A percentile compares a stretch with the other conserved stretches of the same genome.
phyloP scores from a whole-genome alignment of 30 jellyfish, hydroid and myxozoan genomes.

The Chironex yamaguchii region DNA sequence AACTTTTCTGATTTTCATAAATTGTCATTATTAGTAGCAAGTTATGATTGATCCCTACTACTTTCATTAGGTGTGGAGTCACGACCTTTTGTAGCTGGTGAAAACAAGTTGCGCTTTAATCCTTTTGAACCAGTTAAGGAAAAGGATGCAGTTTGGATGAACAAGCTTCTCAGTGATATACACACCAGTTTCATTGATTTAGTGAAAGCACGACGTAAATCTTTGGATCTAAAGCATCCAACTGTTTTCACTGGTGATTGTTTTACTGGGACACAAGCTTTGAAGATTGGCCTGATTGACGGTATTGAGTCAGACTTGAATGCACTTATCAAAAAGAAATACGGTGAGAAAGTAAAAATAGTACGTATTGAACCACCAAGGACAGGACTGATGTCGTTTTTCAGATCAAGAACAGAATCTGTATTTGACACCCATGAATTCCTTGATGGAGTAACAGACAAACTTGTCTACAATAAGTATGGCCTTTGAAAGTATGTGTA shows the following conservation, averaged over 20 bases:
- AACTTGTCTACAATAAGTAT: too few species aligned
- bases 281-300: constrained; percentile 79
- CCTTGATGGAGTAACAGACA: background rate
- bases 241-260: constrained; percentile 84
- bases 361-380: background rate
- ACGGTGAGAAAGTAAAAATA: constrained; percentile 63
- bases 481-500: too few species aligned
- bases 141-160: constrained; percentile 69
- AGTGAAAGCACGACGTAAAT: constrained; percentile 74
- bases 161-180: constrained; percentile 31
- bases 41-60: too few species aligned
- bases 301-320: constrained; percentile 67
- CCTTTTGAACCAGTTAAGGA: constrained; percentile 74
- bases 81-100: constrained; percentile 77
- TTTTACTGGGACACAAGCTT: constrained; percentile 67
- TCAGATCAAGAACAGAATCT: background rate
- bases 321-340: constrained; percentile 34
- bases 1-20: too few species aligned
- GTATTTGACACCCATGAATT: background rate
- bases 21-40: too few species aligned
- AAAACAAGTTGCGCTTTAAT: constrained; percentile 74
- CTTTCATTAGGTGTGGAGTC: constrained; percentile 69
- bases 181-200: constrained; percentile 66
- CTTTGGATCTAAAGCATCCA: constrained; percentile 60
- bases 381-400: background rate